phyloP scores from a whole-genome alignment of 2,113 vertebrate species.

The Xiphophorus maculatus region DNA sequence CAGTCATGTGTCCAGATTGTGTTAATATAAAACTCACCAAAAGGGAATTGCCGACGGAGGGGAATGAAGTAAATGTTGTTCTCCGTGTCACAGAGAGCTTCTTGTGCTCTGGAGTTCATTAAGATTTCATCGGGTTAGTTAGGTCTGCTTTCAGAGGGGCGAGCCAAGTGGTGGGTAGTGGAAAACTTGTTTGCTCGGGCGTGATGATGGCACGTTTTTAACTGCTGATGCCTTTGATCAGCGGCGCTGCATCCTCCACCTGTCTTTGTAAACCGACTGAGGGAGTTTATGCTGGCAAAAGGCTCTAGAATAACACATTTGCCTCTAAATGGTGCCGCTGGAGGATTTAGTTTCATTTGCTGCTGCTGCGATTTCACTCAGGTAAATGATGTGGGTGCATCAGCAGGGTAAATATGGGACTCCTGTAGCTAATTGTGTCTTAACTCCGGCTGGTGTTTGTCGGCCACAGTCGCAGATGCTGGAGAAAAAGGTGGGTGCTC shows the following conservation, averaged over 20 bases:
- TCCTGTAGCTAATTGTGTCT: constrained; percentile 68
- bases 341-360: constrained; percentile 42
- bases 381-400: constrained; percentile 66
- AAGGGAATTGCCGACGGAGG: constrained; percentile 36
- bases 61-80: constrained; percentile 60
- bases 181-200: constrained; percentile 35
- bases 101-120: constrained; percentile 69
- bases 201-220: constrained; percentile 52
- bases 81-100: constrained; percentile 57
- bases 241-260: background rate
- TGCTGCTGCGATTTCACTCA: constrained; percentile 59
- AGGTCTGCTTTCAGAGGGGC: constrained; percentile 29
- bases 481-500: constrained; percentile 59
- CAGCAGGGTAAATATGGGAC: constrained; percentile 63
- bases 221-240: constrained; percentile 56
- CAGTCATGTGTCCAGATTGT: constrained; percentile 48
- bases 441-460: constrained; percentile 43
- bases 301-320: constrained; percentile 36
- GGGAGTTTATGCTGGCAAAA: constrained; percentile 28
- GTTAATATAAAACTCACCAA: constrained; percentile 43
- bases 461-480: constrained; percentile 56
- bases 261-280: constrained; percentile 42
- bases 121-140: constrained; percentile 46
- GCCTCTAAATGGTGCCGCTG: constrained; percentile 37
- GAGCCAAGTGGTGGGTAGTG: constrained; percentile 21